A percentile compares a stretch with the other conserved stretches of the same genome.
These are phyloP conservation scores for Barnardius zonarius DNA, from an alignment of 2,113 vertebrate species.

Conservation along the genomic window DNA sequence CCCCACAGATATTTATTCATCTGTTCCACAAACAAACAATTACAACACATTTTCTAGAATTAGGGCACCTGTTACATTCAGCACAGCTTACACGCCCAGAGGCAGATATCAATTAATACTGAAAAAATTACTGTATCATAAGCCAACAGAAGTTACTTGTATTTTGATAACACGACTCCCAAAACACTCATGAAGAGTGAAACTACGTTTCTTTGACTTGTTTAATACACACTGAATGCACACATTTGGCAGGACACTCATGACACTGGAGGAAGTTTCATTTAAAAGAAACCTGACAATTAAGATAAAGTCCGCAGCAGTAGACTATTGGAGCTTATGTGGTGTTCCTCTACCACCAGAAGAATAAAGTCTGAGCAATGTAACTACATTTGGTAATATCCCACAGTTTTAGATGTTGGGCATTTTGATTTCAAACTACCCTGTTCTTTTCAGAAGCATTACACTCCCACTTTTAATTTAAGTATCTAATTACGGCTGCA, in stretches of 20 bases:
- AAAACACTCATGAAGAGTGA: neutral
- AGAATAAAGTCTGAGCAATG: neutral
- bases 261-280: neutral
- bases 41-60: conserved; percentile 73
- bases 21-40: conserved; percentile 77
- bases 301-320: neutral
- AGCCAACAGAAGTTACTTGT: conserved; percentile 41
- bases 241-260: neutral
- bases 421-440: neutral
- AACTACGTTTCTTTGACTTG: neutral
- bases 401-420: neutral
- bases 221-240: neutral
- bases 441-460: neutral
- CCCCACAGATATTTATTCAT: conserved; percentile 75
- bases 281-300: neutral
- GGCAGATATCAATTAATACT: conserved; percentile 73
- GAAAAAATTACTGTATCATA: conserved; percentile 61
- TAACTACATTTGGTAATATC: neutral
- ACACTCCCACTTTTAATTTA: neutral
- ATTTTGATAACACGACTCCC: conserved; percentile 25
- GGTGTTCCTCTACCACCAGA: neutral
- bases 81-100: conserved; percentile 52
- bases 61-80: conserved; percentile 72
- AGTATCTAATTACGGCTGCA: neutral
- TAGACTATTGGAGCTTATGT: neutral